Evolutionary conservation across 2,888 invertebrate genomes (phyloP).

Genomic region (Dione vanillae): DNA sequence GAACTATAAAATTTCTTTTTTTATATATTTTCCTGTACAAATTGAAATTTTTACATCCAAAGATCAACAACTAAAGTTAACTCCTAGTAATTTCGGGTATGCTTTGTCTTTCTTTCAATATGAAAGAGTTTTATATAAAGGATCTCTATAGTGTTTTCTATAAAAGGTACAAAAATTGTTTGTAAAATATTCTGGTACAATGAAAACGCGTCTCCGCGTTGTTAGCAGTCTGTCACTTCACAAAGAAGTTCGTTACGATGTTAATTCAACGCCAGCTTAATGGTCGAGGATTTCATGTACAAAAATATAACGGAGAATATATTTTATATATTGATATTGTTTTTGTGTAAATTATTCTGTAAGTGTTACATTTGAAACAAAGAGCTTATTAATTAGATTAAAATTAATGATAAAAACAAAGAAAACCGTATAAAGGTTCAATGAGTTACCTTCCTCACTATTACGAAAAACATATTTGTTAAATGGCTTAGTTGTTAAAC

Average conservation of each 20-base stretch:
- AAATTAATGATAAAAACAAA: neutral
- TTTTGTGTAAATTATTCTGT: neutral
- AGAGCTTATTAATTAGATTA: too few relatives aligned
- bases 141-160: neutral
- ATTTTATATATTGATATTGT: neutral
- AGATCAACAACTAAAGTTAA: too few relatives aligned
- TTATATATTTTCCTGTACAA: too few relatives aligned
- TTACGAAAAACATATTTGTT: too few relatives aligned
- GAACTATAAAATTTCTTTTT: too few relatives aligned
- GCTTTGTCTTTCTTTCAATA: too few relatives aligned
- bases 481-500: too few relatives aligned
- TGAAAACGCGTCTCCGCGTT: neutral
- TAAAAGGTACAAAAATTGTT: neutral
- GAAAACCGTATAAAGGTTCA: too few relatives aligned
- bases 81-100: too few relatives aligned
- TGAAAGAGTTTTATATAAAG: too few relatives aligned
- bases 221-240: conserved; percentile 29
- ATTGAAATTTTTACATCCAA: too few relatives aligned
- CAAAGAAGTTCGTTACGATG: conserved; percentile 26
- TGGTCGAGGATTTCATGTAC: neutral
- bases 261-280: conserved; percentile 26
- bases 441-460: too few relatives aligned
- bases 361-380: neutral
- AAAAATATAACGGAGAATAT: neutral
- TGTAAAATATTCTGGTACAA: neutral